Evolutionary conservation across 2,888 invertebrate species (phyloP), one percentile per base, ranked within the genome.

Genomic region (Acronicta psi): DNA sequence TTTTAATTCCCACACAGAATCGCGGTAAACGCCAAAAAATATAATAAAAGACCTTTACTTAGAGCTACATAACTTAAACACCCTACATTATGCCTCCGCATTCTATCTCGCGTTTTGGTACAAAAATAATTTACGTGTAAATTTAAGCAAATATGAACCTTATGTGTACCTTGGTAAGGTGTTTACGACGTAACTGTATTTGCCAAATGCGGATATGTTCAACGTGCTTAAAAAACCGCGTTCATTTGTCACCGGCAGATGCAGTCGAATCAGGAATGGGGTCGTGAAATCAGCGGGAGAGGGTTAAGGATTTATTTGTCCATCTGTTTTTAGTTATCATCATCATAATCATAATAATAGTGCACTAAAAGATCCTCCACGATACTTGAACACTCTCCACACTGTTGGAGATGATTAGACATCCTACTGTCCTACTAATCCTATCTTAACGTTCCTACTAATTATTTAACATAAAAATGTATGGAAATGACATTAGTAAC

Each of bases 211-310:
- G 82, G 81, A 87, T 85, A 86, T 84, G 85, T 84, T 86, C 84
- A 86, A 82, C 86, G 89, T 88, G 88, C 86, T 92, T 91, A 92
- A 92, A 92, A 92, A 92, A 92, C 91, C 92, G 85, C 92, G 88
- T 90, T 88, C 92, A 92, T 92, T 92, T 92, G 92, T 92, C 92
- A 90, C 85, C 86, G 85, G 90, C 92, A 92, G 91, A 92, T 92
- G 92, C 92, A 92, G 91, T 85, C 87, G 89, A 88, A 88, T 90
- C 87, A 80, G 73, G 73, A 61, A 79, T 75, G 63, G 66, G 82
- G 87, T 83, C 79, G 87, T 40, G 44, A 74, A 80, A 83, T 41
- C 7, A 18, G 72, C 72, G 73, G 34, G 14, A 13, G 11, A 17
- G 2, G 2, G 0, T 42, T 31, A 17, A 37, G 13, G 17, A 18